Evolutionary conservation across 2,888 invertebrate genomes (phyloP), one percentile per base, ranked within the genome.

Genomic region (Busseola fusca): DNA sequence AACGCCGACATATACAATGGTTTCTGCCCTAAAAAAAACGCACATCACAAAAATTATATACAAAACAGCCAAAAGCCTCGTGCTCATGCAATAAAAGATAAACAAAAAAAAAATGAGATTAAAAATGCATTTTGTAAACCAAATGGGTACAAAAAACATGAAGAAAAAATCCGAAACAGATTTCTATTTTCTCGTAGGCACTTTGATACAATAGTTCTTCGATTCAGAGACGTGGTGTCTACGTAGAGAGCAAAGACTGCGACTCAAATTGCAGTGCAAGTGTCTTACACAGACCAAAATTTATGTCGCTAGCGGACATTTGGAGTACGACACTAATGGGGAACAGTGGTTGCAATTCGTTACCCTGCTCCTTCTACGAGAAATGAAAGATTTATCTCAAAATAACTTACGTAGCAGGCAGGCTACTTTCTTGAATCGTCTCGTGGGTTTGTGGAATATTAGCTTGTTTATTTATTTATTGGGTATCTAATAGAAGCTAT

Each of bases 231-330:
- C 56, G n/a, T 42, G 40, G 21, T 52, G 50, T 70, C 60, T 40
- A 65, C 62, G 56, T 45, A 52, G 56, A 59, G 37, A 45, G 30
- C 30, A 59, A 21, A 69, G 48, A 50, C 45, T 52, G 40, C 54
- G 67, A 63, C 79, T 72, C 64, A 72, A 79, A 82, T 82, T 79
- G 74, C 59, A 72, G 25, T 12, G 57, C 78, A 45, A 82, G 79
- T 78, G 68, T 78, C 74, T 72, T 52, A 60, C 78, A 79, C 63
- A 54, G 42, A 67, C 82, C 82, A 68, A 82, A 78, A 82, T 79
- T 82, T 82, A 82, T 78, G 68, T 78, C 52, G 34, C 67, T 27
- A 30, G 25, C 64, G 21, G 72, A 64, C 65, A 48, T 42, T 76
- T 57, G 30, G n/a, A 64, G 59, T 37, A 16, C 62, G 67, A 58